These are phyloP conservation scores for Micrastur ruficollis DNA, from an alignment of 2,797 vertebrate genomes.

Conservation along the genomic window DNA sequence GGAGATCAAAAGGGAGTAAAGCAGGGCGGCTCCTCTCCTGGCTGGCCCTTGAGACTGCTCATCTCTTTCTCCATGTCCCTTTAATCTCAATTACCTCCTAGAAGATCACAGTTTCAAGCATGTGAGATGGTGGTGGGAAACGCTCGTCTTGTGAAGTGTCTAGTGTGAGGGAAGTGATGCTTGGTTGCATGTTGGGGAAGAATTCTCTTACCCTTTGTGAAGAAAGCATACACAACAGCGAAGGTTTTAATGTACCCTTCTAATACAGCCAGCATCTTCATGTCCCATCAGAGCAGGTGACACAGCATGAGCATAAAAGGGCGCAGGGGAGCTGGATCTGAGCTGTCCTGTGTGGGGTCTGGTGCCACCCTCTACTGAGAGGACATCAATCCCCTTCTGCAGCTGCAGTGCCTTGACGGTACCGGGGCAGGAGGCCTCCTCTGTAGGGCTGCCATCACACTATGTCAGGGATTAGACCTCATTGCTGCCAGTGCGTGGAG, in stretches of 20 bases:
- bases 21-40: not conserved
- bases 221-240: not conserved
- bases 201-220: not conserved
- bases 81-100: not conserved
- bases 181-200: not conserved
- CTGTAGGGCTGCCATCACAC: accelerated
- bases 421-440: not conserved
- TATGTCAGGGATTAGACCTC: not conserved
- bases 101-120: not conserved
- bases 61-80: not conserved
- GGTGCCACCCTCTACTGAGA: not conserved
- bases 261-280: accelerated
- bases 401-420: not conserved
- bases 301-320: not conserved
- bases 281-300: not conserved
- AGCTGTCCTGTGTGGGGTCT: not conserved
- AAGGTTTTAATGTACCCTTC: not conserved
- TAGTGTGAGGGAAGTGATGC: not conserved
- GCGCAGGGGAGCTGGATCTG: not conserved
- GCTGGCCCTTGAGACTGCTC: not conserved
- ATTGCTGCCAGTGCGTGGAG: accelerated
- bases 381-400: not conserved
- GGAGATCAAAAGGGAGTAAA: not conserved
- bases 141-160: not conserved
- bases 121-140: not conserved